Conservation (phyloP, 2,888 invertebrate species). For the Eremobia ochroleuca region DNA sequence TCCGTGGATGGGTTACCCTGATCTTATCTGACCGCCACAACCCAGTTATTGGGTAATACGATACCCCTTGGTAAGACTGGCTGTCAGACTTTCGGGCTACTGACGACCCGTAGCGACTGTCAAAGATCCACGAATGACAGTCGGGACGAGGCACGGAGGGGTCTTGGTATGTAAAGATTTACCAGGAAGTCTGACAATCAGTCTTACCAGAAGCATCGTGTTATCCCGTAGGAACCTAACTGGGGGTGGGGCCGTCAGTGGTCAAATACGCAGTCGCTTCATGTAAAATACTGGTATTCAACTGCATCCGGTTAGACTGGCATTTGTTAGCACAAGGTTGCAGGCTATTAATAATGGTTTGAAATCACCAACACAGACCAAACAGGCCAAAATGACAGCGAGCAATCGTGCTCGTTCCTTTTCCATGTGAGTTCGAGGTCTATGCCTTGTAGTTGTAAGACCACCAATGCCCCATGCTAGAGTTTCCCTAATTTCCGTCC, state of each 20-base stretch:
- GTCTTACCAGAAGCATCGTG: background rate
- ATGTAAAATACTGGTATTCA: background rate
- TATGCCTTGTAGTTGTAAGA: background rate
- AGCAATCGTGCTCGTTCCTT: background rate
- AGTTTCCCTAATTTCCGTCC: background rate
- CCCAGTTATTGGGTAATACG: too few species aligned
- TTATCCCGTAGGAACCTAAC: background rate
- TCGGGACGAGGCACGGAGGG: too few species aligned
- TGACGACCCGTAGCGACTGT: too few species aligned
- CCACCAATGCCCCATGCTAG: background rate
- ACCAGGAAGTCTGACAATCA: too few species aligned
- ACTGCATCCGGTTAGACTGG: too few species aligned
- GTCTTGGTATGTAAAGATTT: too few species aligned
- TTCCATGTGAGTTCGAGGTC: background rate
- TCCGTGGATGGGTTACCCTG: too few species aligned
- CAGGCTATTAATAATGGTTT: background rate
- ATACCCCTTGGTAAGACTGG: too few species aligned
- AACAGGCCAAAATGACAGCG: background rate
- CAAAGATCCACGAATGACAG: too few species aligned
- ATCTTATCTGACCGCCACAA: too few species aligned
- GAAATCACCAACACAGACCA: background rate
- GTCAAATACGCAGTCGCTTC: background rate
- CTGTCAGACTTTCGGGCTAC: too few species aligned
- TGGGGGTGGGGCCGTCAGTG: background rate
- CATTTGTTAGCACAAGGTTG: background rate